Conservation (phyloP, 2,113 vertebrate genomes). For the Uria aalge region DNA sequence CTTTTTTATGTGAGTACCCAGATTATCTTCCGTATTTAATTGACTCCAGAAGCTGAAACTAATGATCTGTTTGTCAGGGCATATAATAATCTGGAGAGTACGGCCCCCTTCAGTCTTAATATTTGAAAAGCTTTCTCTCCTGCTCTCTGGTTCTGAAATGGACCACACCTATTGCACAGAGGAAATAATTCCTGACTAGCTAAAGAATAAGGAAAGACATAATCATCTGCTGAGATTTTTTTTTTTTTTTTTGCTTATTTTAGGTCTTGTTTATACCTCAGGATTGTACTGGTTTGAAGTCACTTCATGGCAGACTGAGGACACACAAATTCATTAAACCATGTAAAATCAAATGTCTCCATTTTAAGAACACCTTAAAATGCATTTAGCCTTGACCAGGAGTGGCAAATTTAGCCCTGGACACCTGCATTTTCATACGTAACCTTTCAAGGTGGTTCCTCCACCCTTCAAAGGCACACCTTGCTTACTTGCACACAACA, state of each 20-base stretch:
- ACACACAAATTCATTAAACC: neutral
- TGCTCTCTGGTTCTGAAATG: neutral
- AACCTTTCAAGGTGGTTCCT: neutral
- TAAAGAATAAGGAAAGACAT: neutral
- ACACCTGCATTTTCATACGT: neutral
- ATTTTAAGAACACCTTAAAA: neutral
- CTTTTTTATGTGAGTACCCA: neutral
- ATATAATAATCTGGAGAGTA: neutral
- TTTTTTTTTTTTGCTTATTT: neutral
- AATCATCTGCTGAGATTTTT: neutral
- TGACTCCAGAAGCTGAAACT: neutral
- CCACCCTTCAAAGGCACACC: neutral
- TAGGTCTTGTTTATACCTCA: neutral
- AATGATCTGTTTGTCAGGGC: neutral
- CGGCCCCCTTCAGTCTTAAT: neutral
- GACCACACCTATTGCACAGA: neutral
- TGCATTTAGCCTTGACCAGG: neutral
- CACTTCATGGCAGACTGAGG: neutral
- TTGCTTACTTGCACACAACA: neutral
- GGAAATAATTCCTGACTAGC: neutral
- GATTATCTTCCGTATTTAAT: slow-evolving; percentile 7
- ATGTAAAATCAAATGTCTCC: neutral
- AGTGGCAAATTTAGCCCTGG: neutral
- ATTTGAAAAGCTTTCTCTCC: neutral
- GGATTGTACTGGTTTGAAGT: neutral